Base-by-base conservation (phyloP, 2,888 invertebrate species). In the Nesidiocoris tenuis region DNA sequence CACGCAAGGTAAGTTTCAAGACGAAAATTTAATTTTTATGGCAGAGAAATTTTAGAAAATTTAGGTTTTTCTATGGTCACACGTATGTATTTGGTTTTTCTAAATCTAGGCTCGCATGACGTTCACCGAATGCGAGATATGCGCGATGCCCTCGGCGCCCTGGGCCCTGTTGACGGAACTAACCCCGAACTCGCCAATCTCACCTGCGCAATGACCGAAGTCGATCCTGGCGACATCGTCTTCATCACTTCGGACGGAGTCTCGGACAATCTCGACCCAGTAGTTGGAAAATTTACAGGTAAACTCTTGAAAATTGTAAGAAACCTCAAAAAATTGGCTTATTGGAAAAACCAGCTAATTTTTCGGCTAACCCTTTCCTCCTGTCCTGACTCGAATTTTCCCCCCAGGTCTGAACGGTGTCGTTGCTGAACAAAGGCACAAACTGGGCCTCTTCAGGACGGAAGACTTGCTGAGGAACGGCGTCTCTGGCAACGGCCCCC, bases 251-350 rank as follows among this genome's bases (percentile, higher is more conserved):
- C 92, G n/a, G 95, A 95, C 82, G 95, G 95, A 5, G 88, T 95
- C 39, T 93, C 93, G 3, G 95, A 95, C 82, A 95, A 95, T 83
- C 93, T 94, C 81, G 95, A 95, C 84, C 95, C 95, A 0, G 94
- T 95, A 25, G 94, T 95, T 75, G 94, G 94, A 24, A 93, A 92
- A 84, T 93, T 94, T 82, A 92, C 94, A 2, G 72, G 72, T 72
- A 18, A 65, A 24, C 19, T 59, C 5, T n/a, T n/a, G n/a, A n/a
- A n/a, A n/a, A 54, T 54, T 54, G 55, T 54, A 54, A 54, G 12
- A 54, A 12, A 54, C 55, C 55, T 54, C 7, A 54, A n/a, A n/a
- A n/a, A n/a, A n/a, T n/a, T n/a, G n/a, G n/a, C n/a, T n/a, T n/a
- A n/a, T n/a, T n/a, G n/a, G n/a, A n/a, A n/a, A n/a, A n/a, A n/a